Base-by-base conservation (phyloP, 2,888 invertebrate genomes). In the Drosophila picticornis region DNA sequence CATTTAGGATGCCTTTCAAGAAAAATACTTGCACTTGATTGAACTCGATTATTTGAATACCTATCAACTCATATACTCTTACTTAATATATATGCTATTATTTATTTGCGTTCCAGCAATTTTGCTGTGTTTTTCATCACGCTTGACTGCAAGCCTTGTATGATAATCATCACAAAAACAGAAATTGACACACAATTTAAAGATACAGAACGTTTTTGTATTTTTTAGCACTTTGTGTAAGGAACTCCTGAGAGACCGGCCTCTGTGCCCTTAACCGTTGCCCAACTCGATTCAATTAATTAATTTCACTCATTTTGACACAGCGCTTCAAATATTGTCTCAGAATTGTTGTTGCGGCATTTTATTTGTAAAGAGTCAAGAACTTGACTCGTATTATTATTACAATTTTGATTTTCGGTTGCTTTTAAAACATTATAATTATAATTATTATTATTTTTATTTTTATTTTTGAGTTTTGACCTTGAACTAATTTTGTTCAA, bases 401-500 rank as follows among this genome's bases (percentile, higher is more conserved):
- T 71, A 71, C 71, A 67, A 70, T 72, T 70, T 75, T 60, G 29
- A 56, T 85, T 66, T 73, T 50, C 9, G 32, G 34, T 61, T 77
- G 58, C 72, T 75, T 72, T 75, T 50, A 19, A 55, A n/a, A 36
- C 9, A 55, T 65, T 63, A 46, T 63, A 58, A 53, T 76, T 68
- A 68, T 72, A 68, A 69, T 63, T 61, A 53, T 76, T 68, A 68
- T 72, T 70, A 69, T 72, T 70, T 73, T 61, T 50, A 43, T 82
- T 7, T 11, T 68, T n/a, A n/a, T 64, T 22, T 48, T 31, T 48
- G n/a, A 46, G 22, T 53, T 60, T 59, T 88, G 72, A 83, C 90
- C 85, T 88, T 85, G 89, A 76, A 72, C 90, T 75, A 85, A 68
- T 84, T 81, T 43, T 50, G 63, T 63, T 51, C 43, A n/a, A n/a